These are phyloP conservation scores for Drosophila diplacantha DNA, from an alignment of 2,888 invertebrate species.

Conservation along the genomic window DNA sequence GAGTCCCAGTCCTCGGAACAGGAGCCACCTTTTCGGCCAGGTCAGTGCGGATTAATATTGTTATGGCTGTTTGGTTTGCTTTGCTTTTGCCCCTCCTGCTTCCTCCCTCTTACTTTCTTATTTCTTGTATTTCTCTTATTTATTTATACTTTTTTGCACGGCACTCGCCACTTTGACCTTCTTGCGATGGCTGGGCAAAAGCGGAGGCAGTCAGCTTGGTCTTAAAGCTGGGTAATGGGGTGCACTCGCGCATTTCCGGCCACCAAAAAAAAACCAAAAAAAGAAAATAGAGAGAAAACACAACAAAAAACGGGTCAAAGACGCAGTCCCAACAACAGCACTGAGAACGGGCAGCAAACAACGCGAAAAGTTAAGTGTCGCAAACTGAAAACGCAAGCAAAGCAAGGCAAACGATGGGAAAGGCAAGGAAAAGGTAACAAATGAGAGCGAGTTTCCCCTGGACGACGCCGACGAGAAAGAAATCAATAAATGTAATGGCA, in stretches of 20 bases:
- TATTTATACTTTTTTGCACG: neutral
- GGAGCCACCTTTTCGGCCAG: constrained; percentile 26
- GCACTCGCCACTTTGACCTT: constrained; percentile 40
- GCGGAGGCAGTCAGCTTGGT: too few relatives aligned
- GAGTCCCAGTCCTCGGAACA: constrained; percentile 6
- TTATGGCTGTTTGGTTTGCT: constrained; percentile 14
- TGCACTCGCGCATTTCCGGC: constrained; percentile 54
- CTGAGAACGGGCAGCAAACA: constrained; percentile 36
- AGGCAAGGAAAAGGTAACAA: constrained; percentile 50
- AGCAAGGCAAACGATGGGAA: constrained; percentile 37
- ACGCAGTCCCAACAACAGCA: constrained; percentile 46
- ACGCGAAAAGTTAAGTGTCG: constrained; percentile 67
- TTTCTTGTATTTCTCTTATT: neutral
- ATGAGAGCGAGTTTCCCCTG: constrained; percentile 23
- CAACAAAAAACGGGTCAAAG: constrained; percentile 55
- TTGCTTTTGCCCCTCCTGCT: neutral
- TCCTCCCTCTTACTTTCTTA: neutral
- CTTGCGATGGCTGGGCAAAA: constrained; percentile 9
- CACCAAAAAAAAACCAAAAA: constrained; percentile 27
- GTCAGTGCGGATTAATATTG: constrained; percentile 34
- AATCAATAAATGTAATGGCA: constrained; percentile 67
- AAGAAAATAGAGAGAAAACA: constrained; percentile 25
- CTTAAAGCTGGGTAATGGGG: constrained; percentile 31
- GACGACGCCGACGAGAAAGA: constrained; percentile 30
- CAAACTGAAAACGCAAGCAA: constrained; percentile 49